Evolutionary conservation across 1,140 invertebrate genomes (phyloP), one percentile per base, ranked within the genome.

Genomic region (Psix sp.): DNA sequence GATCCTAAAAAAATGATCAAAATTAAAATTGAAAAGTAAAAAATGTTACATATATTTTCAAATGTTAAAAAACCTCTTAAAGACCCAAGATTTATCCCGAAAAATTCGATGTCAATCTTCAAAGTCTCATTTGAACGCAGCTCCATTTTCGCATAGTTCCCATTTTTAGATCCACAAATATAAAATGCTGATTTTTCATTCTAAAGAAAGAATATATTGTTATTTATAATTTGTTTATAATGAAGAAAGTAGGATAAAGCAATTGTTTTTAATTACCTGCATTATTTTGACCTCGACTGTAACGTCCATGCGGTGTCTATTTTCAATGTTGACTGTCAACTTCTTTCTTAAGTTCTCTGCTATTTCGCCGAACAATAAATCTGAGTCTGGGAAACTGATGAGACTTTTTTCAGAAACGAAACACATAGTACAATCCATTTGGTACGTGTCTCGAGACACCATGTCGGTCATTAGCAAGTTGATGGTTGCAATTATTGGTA

Each of bases 351-450:
- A 31, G 16, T 46, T 45, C 38, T 59, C 65, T 6, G 9, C 1
- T 0, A 59, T 16, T 17, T 59, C 46, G 0, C 13, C 46, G 9
- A 68, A 52, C 9, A 0, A n/a, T 10, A 68, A 0, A 2, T 52
- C 5, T 6, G 2, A 29, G 13, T 38, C 7, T 4, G 65, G 43
- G 0, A 68, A 1, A 20, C 16, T 3, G 0, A 68, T 31, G 2
- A 59, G 31, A 1, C 6, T 13, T 14, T 46, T 7, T 31, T 70
- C 56, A 0, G 84, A 77, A 24, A 83, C 74, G 31, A 86, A 81
- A 39, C 76, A 84, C 57, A 87, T 80, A 17, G 79, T 63, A 16
- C 84, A 82, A n/a, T 74, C 59, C 17, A 82, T 79, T 10, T 60
- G 56, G 74, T 76, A 84, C 17, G 63, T 72, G 3, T 74, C 77